Conservation (phyloP, 2,113 vertebrate genomes). For the Procavia capensis region DNA sequence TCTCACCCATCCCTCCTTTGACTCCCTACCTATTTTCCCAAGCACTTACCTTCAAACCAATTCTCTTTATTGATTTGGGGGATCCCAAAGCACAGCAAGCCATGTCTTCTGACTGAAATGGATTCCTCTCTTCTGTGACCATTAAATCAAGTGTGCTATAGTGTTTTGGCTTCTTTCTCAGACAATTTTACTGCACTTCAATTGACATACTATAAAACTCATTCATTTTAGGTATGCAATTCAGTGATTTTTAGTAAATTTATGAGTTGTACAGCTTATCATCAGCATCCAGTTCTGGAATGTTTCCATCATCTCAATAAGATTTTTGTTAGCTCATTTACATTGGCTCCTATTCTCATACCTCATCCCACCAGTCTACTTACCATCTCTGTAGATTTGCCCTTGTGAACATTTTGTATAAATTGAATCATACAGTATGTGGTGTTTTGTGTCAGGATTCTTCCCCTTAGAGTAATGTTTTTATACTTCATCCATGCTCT, state of each 20-base stretch:
- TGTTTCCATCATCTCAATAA: neutral
- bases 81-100: neutral
- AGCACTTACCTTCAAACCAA: neutral
- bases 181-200: neutral
- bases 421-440: accelerated
- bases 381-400: neutral
- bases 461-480: neutral
- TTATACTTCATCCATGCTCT: neutral
- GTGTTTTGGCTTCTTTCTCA: neutral
- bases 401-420: neutral
- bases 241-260: neutral
- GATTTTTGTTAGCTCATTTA: neutral
- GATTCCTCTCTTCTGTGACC: neutral
- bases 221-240: neutral
- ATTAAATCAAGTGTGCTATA: neutral
- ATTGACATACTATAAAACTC: neutral
- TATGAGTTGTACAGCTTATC: neutral
- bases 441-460: neutral
- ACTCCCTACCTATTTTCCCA: neutral
- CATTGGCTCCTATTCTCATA: neutral
- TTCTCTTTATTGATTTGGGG: neutral
- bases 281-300: neutral
- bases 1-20: neutral
- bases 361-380: neutral
- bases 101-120: neutral